Conservation (phyloP, 2,113 vertebrate genomes). For the Antigone vipio region DNA sequence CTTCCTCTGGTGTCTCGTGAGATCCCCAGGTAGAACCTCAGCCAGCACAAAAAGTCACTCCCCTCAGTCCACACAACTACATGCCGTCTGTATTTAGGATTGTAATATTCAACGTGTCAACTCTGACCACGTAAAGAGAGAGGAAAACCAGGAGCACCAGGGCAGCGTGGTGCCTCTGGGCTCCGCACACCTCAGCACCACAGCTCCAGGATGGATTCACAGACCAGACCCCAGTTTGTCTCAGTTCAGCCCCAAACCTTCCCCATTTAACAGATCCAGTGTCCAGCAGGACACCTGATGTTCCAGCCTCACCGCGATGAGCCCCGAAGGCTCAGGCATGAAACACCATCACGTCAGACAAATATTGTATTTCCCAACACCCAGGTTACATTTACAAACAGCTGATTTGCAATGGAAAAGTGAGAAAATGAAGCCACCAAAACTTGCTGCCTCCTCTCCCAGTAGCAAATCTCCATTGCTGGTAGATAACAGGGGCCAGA, state of each 20-base stretch:
- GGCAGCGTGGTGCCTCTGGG: background rate
- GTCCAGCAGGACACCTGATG: background rate
- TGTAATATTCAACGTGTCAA: no score
- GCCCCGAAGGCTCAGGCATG: rapidly evolving
- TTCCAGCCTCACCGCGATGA: rapidly evolving
- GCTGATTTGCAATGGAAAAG: background rate
- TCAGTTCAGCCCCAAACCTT: background rate
- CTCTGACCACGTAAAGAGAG: background rate
- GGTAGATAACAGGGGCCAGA: background rate
- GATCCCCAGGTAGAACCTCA: background rate
- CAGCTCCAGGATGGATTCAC: background rate
- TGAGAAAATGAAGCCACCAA: background rate
- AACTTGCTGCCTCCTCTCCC: background rate
- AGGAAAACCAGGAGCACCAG: background rate
- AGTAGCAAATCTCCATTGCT: background rate
- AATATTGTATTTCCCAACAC: rapidly evolving
- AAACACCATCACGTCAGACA: rapidly evolving
- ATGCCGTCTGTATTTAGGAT: background rate
- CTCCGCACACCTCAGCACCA: background rate
- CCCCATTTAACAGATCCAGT: rapidly evolving
- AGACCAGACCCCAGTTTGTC: background rate
- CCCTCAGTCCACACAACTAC: no score
- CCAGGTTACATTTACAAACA: background rate
- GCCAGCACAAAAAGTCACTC: background rate
- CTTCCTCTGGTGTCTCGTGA: background rate